Percentiles rank a stretch among this genome's conserved stretches.
Conservation (phyloP, 1,140 invertebrate genomes). For the Caenorhabditis tropicalis region DNA sequence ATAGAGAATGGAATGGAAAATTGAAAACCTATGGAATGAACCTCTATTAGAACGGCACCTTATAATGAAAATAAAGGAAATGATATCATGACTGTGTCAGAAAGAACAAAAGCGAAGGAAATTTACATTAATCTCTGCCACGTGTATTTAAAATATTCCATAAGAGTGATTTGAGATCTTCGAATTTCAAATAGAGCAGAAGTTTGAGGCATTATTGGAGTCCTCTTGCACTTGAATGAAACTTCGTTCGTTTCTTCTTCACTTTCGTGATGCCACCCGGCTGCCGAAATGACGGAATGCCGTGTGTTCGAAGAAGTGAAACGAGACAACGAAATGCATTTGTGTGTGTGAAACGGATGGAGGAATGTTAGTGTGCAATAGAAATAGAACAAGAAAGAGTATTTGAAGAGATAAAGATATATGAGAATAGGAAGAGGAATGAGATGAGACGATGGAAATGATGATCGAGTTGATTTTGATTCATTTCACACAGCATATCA, state of each 20-base stretch:
- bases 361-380: conserved; percentile 16
- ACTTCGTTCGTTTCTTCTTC: too few relatives aligned
- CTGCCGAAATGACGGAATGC: conserved; percentile 2
- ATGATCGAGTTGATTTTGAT: conserved; percentile 43
- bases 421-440: conserved; percentile 8
- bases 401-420: conserved; percentile 41
- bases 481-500: background rate
- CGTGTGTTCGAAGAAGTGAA: conserved; percentile 21
- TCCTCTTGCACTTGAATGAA: too few relatives aligned
- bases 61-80: too few relatives aligned
- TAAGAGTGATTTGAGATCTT: conserved; percentile 30
- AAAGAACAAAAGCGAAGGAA: background rate
- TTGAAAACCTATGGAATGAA: background rate
- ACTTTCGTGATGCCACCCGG: conserved; percentile 35
- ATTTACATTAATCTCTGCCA: conserved; percentile 39
- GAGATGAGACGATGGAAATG: background rate
- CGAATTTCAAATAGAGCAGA: conserved; percentile 30
- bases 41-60: background rate
- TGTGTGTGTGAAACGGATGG: conserved; percentile 23
- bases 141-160: conserved; percentile 28
- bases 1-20: background rate
- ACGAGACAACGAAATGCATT: conserved; percentile 9
- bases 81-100: too few relatives aligned
- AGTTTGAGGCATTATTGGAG: conserved; percentile 14
- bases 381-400: conserved; percentile 32